phyloP scores from a whole-genome alignment of 2,113 vertebrate genomes.

The Coptodon rendalli region DNA sequence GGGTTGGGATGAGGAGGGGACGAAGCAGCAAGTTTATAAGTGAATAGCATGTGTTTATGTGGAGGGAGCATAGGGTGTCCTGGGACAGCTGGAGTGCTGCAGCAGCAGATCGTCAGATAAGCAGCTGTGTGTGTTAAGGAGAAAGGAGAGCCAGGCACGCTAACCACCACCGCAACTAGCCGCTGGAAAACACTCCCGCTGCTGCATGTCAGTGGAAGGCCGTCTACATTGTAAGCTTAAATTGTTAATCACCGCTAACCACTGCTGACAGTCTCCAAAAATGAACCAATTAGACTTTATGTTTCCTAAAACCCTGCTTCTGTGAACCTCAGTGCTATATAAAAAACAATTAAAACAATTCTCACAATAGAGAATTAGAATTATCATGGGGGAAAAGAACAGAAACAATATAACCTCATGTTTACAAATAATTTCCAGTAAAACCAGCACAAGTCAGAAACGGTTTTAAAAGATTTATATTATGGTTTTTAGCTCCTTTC shows the following conservation, averaged over 20 bases:
- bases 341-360: neutral
- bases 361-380: neutral
- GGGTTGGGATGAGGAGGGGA: neutral
- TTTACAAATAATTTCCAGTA: neutral
- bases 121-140: conserved; percentile 50
- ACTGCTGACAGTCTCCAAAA: neutral
- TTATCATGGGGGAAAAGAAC: neutral
- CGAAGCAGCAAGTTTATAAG: conserved; percentile 16
- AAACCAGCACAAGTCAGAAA: neutral
- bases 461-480: neutral
- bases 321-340: neutral
- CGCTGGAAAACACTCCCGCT: conserved; percentile 37
- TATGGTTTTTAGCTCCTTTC: neutral
- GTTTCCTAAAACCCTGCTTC: conserved; percentile 5
- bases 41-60: conserved; percentile 32
- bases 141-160: conserved; percentile 43
- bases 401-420: neutral
- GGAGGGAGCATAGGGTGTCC: conserved; percentile 47
- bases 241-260: conserved; percentile 21
- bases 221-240: neutral
- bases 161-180: conserved; percentile 47
- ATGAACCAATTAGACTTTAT: conserved; percentile 1
- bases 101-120: conserved; percentile 66
- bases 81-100: conserved; percentile 59
- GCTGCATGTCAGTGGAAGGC: conserved; percentile 27